These are phyloP conservation scores for Takifugu ocellatus DNA, from an alignment of 2,797 vertebrate genomes.

Conservation along the genomic window DNA sequence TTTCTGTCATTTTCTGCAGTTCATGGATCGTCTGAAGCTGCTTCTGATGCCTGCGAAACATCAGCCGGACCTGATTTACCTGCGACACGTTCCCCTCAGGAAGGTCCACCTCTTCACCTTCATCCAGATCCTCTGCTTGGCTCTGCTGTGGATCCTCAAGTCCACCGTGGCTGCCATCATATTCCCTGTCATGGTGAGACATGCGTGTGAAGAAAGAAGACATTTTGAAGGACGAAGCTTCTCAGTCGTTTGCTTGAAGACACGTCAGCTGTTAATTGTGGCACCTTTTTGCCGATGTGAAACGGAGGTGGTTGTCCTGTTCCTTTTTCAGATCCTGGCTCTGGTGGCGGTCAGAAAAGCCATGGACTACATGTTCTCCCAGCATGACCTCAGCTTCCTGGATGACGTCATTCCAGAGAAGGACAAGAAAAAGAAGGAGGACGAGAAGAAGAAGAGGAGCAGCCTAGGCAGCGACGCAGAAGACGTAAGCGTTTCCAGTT, in stretches of 20 bases:
- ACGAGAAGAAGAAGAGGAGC: constrained; percentile 88
- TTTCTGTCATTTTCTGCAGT: constrained; percentile 67
- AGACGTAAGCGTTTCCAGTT: constrained; percentile 78
- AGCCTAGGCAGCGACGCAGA: constrained; percentile 92
- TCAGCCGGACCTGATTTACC: constrained; percentile 95
- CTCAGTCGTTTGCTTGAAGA: background rate
- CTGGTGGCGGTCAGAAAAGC: constrained; percentile 94
- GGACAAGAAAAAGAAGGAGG: constrained; percentile 99
- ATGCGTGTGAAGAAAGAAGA: background rate
- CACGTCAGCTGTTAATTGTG: background rate
- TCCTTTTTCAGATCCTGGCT: constrained; percentile 85
- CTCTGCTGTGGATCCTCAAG: constrained; percentile 96
- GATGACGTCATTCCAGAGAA: constrained; percentile 98
- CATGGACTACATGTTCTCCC: constrained; percentile 96
- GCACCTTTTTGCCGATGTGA: no score
- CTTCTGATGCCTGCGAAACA: constrained; percentile 97
- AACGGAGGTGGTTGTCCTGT: background rate
- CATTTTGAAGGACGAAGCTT: no score
- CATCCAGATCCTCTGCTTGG: constrained; percentile 89
- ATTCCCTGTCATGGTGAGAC: constrained; percentile 94
- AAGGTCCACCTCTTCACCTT: constrained; percentile 97
- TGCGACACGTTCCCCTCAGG: constrained; percentile 93
- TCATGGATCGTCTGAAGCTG: constrained; percentile 96
- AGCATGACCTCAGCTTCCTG: constrained; percentile 93
- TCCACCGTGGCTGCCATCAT: constrained; percentile 96